Percentiles rank a stretch among this genome's conserved stretches.
phyloP scores from a whole-genome alignment of 2,888 invertebrate genomes.

The Tuta absoluta region DNA sequence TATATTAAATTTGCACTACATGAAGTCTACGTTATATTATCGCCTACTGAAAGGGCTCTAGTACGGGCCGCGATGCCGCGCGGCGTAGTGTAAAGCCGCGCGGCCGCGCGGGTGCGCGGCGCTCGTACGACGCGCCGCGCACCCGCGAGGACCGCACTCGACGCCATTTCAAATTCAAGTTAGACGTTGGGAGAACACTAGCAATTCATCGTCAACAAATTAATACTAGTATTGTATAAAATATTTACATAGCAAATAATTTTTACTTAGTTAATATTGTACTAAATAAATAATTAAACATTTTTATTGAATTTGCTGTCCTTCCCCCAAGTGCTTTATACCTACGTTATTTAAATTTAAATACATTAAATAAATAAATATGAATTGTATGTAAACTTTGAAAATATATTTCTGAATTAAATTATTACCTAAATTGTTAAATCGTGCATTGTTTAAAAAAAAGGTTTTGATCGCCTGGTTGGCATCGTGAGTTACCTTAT shows the following conservation, averaged over 20 bases:
- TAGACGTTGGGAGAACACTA: slow-evolving; percentile 75
- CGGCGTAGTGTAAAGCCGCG: slow-evolving; percentile 38
- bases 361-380: slow-evolving; percentile 77
- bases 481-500: background rate
- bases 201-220: slow-evolving; percentile 77
- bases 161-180: slow-evolving; percentile 66
- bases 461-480: slow-evolving; percentile 71
- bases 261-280: slow-evolving; percentile 80
- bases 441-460: slow-evolving; percentile 65
- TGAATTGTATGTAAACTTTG: slow-evolving; percentile 77
- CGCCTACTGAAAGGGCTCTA: slow-evolving; percentile 57
- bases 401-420: slow-evolving; percentile 75
- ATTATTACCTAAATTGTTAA: slow-evolving; percentile 75
- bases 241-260: slow-evolving; percentile 81
- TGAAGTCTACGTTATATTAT: slow-evolving; percentile 70
- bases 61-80: slow-evolving; percentile 27
- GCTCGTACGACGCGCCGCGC: slow-evolving; percentile 35
- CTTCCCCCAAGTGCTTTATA: slow-evolving; percentile 83
- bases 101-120: slow-evolving; percentile 31
- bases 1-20: slow-evolving; percentile 78
- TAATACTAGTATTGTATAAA: slow-evolving; percentile 80
- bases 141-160: slow-evolving; percentile 40
- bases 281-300: slow-evolving; percentile 76
- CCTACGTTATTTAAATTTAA: slow-evolving; percentile 80
- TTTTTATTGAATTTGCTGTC: slow-evolving; percentile 83